Base-by-base conservation (phyloP, 2,797 vertebrate genomes). In the Sebastes baramenuke region DNA sequence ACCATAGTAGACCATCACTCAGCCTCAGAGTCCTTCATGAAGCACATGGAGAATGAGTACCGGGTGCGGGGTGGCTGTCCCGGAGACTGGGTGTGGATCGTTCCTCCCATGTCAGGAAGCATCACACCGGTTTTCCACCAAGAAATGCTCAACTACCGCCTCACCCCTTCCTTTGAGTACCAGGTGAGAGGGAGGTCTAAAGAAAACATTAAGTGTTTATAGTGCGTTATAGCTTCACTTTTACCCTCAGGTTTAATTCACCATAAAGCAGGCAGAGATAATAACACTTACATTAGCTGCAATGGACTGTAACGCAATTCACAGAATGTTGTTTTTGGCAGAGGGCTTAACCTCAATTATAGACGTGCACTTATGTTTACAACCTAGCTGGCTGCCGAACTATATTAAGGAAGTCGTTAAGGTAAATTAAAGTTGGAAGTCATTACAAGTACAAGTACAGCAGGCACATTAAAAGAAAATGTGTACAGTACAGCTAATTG, bases 1-100 rank as follows among this genome's bases (percentile, higher is more conserved):
- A 99, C 99, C 87, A 99, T 99, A 18, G 98, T 99, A 18, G 99
- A 99, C 91, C 99, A 99, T 87, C 99, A 99, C 90, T 99, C 99
- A 0, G 99, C 98, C 85, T 98, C 99, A 0, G 99, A 99, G 92
- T 99, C 99, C 88, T 99, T 99, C 84, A 99, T 99, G 92, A 99
- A 99, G 90, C 99, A 99, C 96, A 98, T 99, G 98, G 98, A 99
- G 92, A 99, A 99, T 0, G 99, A 99, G 85, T 97, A 97, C 78
- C 94, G 97, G 3, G 97, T 98, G 89, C 96, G 99, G 5, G 99
- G 99, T 0, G 99, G 99, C 46, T 99, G 98, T 58, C 99, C 99
- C 0, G 98, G 97, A 0, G 99, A 99, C 95, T 99, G 99, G 99
- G 99, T 99, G 22, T 99, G 99, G 99, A 99, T 99, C 0, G 97